Evolutionary conservation across 2,797 vertebrate genomes (phyloP).

Genomic region (Coregonus suidteri): DNA sequence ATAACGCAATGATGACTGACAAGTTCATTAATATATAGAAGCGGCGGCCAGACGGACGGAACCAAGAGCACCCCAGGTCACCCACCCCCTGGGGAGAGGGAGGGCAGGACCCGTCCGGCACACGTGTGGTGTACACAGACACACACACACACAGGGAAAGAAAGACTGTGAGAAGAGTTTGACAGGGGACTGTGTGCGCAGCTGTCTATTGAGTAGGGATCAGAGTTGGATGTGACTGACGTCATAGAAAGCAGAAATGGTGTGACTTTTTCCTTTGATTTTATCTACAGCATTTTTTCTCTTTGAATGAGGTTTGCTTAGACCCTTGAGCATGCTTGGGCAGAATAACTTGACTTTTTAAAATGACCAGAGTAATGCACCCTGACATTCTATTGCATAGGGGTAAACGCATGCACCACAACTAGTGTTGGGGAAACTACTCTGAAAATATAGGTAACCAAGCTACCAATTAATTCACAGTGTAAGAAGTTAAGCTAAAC

Average conservation of each 20-base stretch:
- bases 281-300: constrained; percentile 36
- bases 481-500: no score
- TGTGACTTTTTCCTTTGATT: constrained; percentile 52
- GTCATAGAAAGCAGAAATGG: constrained; percentile 61
- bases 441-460: no score
- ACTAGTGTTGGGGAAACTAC: no score
- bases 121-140: constrained; percentile 33
- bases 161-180: constrained; percentile 71
- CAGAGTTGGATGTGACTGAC: constrained; percentile 68
- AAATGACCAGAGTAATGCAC: constrained; percentile 2
- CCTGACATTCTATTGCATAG: constrained; percentile 22
- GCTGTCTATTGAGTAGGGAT: constrained; percentile 68
- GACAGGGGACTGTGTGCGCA: constrained; percentile 69
- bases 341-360: constrained; percentile 1
- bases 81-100: constrained; percentile 18
- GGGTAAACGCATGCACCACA: constrained; percentile 17
- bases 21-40: constrained; percentile 46
- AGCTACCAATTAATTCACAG: no score
- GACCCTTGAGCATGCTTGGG: not conserved
- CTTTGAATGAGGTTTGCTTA: not conserved
- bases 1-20: constrained; percentile 56
- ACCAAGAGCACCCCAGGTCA: constrained; percentile 27
- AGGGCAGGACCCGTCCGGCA: constrained; percentile 35
- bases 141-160: constrained; percentile 20
- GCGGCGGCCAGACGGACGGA: constrained; percentile 37